phyloP scores from a whole-genome alignment of 2,113 vertebrate genomes.

The Myiopsitta monachus region DNA sequence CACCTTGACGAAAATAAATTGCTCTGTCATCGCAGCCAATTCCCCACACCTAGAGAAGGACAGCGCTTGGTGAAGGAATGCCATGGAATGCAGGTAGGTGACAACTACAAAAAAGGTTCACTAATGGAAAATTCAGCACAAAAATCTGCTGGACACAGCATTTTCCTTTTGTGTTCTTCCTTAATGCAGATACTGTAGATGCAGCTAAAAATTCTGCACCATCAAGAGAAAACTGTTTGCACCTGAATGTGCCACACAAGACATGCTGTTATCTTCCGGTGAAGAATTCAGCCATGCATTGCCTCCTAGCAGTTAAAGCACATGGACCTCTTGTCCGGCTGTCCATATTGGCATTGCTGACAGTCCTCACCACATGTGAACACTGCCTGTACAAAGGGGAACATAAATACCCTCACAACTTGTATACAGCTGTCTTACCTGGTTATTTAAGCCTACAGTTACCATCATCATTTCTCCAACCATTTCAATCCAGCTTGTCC shows the following conservation, averaged over 20 bases:
- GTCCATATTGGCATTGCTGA: not conserved
- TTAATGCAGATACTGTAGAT: not conserved
- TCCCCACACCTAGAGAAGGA: slow-evolving; percentile 84
- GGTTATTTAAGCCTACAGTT: slow-evolving; percentile 91
- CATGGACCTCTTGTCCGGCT: not conserved
- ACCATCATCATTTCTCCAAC: slow-evolving; percentile 95
- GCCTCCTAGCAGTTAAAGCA: not conserved
- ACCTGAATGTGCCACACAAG: not conserved
- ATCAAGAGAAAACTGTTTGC: not conserved
- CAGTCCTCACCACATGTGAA: rapidly evolving
- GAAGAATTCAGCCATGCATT: not conserved
- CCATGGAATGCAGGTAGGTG: not conserved
- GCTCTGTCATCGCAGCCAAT: slow-evolving; percentile 85
- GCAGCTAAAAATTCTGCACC: not conserved
- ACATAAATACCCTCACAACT: not conserved
- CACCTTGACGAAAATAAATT: slow-evolving; percentile 89
- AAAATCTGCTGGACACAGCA: not conserved
- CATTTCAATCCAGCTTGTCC: slow-evolving; percentile 97
- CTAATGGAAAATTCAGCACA: not conserved
- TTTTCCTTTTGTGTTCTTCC: not conserved
- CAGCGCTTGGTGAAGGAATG: not conserved
- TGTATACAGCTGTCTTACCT: slow-evolving; percentile 74
- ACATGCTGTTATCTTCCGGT: not conserved
- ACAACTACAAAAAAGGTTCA: not conserved
- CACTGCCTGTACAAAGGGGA: not conserved